Evolutionary conservation across 2,113 vertebrate genomes (phyloP), one percentile per base, ranked within the genome.

Genomic region (Pao palembangensis): DNA sequence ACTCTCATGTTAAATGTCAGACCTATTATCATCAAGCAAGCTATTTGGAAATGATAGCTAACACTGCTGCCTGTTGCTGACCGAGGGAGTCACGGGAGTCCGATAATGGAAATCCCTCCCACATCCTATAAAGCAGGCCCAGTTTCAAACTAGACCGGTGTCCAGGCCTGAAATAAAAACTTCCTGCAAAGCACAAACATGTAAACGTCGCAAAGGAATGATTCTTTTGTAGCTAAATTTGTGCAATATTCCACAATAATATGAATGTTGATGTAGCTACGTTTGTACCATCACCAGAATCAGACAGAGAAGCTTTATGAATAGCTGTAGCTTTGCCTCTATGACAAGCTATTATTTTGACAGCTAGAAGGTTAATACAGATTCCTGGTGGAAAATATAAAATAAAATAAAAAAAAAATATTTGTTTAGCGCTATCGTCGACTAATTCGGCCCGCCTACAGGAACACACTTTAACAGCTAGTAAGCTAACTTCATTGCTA

Each of bases 401-500:
- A 5, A 5, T 25, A 25, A n/a, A n/a, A n/a, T n/a, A n/a, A n/a
- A n/a, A n/a, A n/a, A n/a, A n/a, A n/a, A n/a, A n/a, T n/a, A n/a
- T n/a, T 31, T 62, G 76, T 19, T 44, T 58, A 59, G 49, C 71
- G 72, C 84, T 87, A 82, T 86, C 85, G 85, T 64, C 68, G 77
- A 65, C 17, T 63, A 70, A 58, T 67, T 62, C 64, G 55, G 66
- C 64, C 57, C 58, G 73, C 48, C 71, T 23, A 61, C 44, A 70
- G 55, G 55, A 67, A 34, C 57, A 43, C 51, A 43, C 23, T 42
- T 46, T 53, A 62, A 60, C 68, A n/a, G 44, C 44, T 77, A 50
- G 55, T 16, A 61, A 49, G 67, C 60, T 55, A 59, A 73, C 28
- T 57, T 60, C 38, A 19, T 43, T 23, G 10, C 19, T n/a, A 38